Evolutionary conservation across 2,113 vertebrate species (phyloP), one percentile per base, ranked within the genome.

Genomic region (Onychostoma macrolepis): DNA sequence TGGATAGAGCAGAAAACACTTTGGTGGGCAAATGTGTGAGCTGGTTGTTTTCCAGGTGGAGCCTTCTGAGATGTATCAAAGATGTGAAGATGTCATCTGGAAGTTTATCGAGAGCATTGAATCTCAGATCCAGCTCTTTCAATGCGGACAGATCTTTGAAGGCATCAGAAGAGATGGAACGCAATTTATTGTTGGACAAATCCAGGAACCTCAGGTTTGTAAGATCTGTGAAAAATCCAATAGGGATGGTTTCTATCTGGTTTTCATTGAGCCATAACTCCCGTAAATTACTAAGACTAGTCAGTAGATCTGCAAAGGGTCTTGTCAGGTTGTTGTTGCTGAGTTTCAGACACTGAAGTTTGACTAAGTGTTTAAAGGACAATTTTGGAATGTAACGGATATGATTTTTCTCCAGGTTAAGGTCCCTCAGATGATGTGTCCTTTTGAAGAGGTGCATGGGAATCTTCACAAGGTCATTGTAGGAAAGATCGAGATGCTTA

Each of bases 11-110:
- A 1, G 43, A 69, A 56, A 94, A 92, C 67, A 92, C 67, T 50
- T n/a, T 75, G 4, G 76, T 19, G 8, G 87, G 74, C 24, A 95
- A 28, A 17, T 45, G 36, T 0, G 1, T 33, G 56, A 95, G 76
- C 36, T 45, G 67, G 88, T 94, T 95, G 77, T 92, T 89, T 69
- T 91, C 90, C 24, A 95, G 87, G 30, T 72, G 87, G 26, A 95
- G 89, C 26, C 72, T 91, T 24, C 74, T 89, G 38, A 95, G 90
- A 13, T 86, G 86, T 30, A 8, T 30, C 33, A 92, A 89, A 77
- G 6, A 30, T 43, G 26, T 33, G 76, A 94, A 93, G 85, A 74
- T 21, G 11, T 45, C 65, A 2, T 38, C n/a, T 2, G 88, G 87
- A 56, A 94, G 53, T 19, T 65, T 3, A 0, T 10, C 26, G 1